Base-by-base conservation (phyloP, 2,888 invertebrate species). In the Biston stratarius region DNA sequence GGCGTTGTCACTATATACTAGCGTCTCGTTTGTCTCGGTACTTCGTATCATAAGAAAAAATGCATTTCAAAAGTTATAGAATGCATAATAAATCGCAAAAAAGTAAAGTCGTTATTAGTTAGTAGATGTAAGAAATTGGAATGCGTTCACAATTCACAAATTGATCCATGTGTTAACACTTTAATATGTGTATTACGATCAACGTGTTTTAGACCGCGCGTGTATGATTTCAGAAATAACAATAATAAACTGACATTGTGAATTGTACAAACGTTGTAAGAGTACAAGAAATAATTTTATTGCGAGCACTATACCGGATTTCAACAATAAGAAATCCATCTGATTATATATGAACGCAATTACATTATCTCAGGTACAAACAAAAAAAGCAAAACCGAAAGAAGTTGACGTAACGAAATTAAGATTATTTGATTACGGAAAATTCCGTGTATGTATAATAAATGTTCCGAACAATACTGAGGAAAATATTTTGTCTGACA, bases 401-500 rank as follows among this genome's bases (percentile, higher is more conserved):
- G 33, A 55, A 61, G 47, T 38, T 38, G 42, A 24, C 55, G 9
- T 12, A 63, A 57, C 34, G 14, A 15, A n/a, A 49, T 63, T 57
- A 36, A 24, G 57, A 15, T 12, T 63, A 36, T 44, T 44, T 10
- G 44, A 51, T 63, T 57, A 57, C 49, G 24, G 63, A 12, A 63
- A 44, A 56, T 38, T n/a, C 36, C 40, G 38, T 12, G 40, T 47
- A 44, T 10, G 42, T 55, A 38, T 47, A 47, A 53, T 47, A 64
- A 47, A 64, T 15, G 42, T 55, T 47, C 33, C 11, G 56, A 36
- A 34, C 9, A 45, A 38, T 44, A 45, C 38, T 24, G 15, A 49
- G 42, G 34, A 33, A 64, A 58, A 58, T 45, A 58, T 59, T 59
- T 64, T 40, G n/a, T 11, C 44, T 9, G 51, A 12, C n/a, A 52